Conservation (phyloP, 2,113 vertebrate species). For the Falcunculus frontatus region DNA sequence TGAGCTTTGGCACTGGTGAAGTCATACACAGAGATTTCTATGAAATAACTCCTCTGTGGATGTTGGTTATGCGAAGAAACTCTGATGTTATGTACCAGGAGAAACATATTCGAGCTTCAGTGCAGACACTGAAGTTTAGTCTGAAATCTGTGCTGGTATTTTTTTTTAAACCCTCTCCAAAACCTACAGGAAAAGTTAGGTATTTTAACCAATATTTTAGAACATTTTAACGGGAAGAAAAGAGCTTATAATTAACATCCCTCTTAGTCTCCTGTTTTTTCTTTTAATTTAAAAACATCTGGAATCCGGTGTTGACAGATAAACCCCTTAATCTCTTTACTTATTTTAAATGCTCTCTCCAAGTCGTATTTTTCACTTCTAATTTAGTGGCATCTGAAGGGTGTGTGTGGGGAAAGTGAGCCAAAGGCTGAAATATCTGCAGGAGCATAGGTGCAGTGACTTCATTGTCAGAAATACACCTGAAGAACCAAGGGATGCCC, state of each 20-base stretch:
- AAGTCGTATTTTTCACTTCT: constrained; percentile 36
- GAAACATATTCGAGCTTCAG: not conserved
- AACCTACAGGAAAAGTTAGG: constrained; percentile 36
- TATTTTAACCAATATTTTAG: constrained; percentile 44
- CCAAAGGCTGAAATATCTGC: not conserved
- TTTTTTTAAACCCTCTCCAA: constrained; percentile 16
- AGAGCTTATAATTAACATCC: constrained; percentile 40
- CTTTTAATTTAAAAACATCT: constrained; percentile 52
- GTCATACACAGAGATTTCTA: not conserved
- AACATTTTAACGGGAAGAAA: constrained; percentile 38
- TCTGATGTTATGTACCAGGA: not conserved
- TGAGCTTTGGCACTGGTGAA: not conserved
- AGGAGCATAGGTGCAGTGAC: not conserved
- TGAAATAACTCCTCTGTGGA: not conserved
- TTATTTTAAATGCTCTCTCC: constrained; percentile 6
- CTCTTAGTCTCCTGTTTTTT: constrained; percentile 16
- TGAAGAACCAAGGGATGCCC: not conserved
- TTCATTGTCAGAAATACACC: constrained; percentile 8
- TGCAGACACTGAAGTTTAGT: not conserved
- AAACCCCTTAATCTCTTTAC: constrained; percentile 60
- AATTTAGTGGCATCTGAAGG: constrained; percentile 11
- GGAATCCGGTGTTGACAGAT: constrained; percentile 60
- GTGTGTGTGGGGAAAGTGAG: not conserved
- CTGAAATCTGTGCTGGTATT: not conserved
- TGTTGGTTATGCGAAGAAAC: not conserved